A percentile compares a stretch with the other conserved stretches of the same genome.
Conservation (phyloP, 1,140 invertebrate genomes). For the Drosophila paulistorum region DNA sequence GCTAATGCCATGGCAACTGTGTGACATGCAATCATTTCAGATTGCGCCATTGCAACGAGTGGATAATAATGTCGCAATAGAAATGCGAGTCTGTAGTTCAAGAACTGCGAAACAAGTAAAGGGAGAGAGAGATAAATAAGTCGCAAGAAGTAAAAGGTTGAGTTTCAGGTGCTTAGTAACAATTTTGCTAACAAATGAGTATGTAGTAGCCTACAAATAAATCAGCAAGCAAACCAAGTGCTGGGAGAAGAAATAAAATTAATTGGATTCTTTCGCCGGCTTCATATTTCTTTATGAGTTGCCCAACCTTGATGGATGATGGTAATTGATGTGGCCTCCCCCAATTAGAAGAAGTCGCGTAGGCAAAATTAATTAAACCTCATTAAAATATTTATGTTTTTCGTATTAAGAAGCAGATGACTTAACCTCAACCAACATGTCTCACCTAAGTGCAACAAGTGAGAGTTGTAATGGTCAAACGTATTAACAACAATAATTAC, state of each 20-base stretch:
- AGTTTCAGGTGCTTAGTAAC: slow-evolving; percentile 35
- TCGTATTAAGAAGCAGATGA: neutral
- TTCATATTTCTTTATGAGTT: slow-evolving; percentile 49
- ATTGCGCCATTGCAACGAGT: slow-evolving; percentile 46
- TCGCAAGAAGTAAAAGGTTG: neutral
- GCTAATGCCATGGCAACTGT: slow-evolving; percentile 43
- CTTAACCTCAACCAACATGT: slow-evolving; percentile 8
- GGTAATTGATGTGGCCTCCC: slow-evolving; percentile 36
- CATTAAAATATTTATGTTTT: neutral
- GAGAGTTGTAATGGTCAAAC: neutral
- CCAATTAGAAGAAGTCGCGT: slow-evolving; percentile 45
- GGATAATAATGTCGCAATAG: slow-evolving; percentile 48
- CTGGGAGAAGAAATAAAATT: slow-evolving; percentile 38
- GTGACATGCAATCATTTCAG: slow-evolving; percentile 37
- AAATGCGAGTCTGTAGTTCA: slow-evolving; percentile 15
- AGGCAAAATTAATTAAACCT: slow-evolving; percentile 30
- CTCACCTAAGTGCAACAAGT: slow-evolving; percentile 41
- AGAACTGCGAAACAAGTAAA: slow-evolving; percentile 13
- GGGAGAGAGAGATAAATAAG: neutral
- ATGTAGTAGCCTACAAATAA: slow-evolving; percentile 42
- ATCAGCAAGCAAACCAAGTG: slow-evolving; percentile 27
- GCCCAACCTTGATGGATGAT: slow-evolving; percentile 18
- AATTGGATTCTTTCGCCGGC: slow-evolving; percentile 62
- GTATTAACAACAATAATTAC: too few relatives aligned
- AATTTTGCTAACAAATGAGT: slow-evolving; percentile 20